Evolutionary conservation across 2,888 invertebrate species (phyloP).

Genomic region (Subacronicta megacephala): DNA sequence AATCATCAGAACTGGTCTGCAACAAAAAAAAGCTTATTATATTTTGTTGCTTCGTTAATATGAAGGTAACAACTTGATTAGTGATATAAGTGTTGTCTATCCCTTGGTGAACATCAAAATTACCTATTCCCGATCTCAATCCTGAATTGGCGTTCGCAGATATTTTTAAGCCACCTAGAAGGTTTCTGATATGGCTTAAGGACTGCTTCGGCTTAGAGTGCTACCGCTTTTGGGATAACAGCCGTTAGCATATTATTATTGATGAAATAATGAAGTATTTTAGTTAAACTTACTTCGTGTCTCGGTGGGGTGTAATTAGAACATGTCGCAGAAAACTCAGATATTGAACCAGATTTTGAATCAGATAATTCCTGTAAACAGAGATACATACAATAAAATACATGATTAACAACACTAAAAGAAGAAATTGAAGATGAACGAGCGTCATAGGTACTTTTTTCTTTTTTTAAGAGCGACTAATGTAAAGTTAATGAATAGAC

Average conservation of each 20-base stretch:
- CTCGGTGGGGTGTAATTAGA: conserved; percentile 44
- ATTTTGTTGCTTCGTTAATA: conserved; percentile 44
- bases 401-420: conserved; percentile 41
- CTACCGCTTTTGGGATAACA: too few species aligned
- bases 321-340: conserved; percentile 23
- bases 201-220: too few species aligned
- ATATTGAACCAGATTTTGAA: conserved; percentile 31
- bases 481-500: conserved; percentile 40
- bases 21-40: too few species aligned
- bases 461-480: conserved; percentile 40
- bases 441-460: conserved; percentile 38
- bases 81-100: conserved; percentile 44
- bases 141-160: too few species aligned
- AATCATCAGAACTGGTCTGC: conserved; percentile 49
- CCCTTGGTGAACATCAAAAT: conserved; percentile 42
- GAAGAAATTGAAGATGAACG: conserved; percentile 40
- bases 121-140: too few species aligned
- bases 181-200: too few species aligned
- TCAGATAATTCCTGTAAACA: conserved; percentile 42
- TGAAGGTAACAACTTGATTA: conserved; percentile 41
- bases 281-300: too few species aligned
- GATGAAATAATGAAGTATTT: too few species aligned
- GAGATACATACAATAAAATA: conserved; percentile 41
- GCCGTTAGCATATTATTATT: too few species aligned
- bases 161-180: too few species aligned